phyloP scores from a whole-genome alignment of 1,140 invertebrate species.

The Sinella curviseta region DNA sequence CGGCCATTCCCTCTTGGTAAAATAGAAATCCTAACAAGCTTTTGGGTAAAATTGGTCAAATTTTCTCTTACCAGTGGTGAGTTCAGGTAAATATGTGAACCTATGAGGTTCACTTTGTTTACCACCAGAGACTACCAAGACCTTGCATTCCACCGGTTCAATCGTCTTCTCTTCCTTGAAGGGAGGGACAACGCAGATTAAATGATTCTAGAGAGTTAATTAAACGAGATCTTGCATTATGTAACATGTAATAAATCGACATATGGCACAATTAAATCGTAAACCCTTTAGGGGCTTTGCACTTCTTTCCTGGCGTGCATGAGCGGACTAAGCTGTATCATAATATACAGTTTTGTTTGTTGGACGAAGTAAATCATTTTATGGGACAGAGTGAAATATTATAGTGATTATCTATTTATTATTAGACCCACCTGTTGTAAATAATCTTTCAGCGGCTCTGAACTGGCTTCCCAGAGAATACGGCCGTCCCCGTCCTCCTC shows the following conservation, averaged over 20 bases:
- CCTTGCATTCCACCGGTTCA: slow-evolving; percentile 64
- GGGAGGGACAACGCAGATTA: slow-evolving; percentile 84
- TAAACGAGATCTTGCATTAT: too few relatives aligned
- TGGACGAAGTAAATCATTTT: too few relatives aligned
- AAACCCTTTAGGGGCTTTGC: too few relatives aligned
- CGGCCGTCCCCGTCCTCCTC: slow-evolving; percentile 61
- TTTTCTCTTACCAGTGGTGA: slow-evolving; percentile 44
- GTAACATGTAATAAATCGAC: too few relatives aligned
- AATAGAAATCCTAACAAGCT: slow-evolving; percentile 33
- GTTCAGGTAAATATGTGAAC: slow-evolving; percentile 68
- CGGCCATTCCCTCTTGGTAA: slow-evolving; percentile 22
- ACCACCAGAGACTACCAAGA: slow-evolving; percentile 81
- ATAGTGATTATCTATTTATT: neutral
- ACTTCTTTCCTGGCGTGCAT: too few relatives aligned
- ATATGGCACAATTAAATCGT: too few relatives aligned
- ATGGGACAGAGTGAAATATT: neutral
- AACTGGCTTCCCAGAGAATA: slow-evolving; percentile 72
- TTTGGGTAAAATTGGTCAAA: neutral
- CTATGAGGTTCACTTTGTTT: slow-evolving; percentile 83
- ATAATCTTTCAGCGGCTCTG: slow-evolving; percentile 79
- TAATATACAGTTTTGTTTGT: too few relatives aligned
- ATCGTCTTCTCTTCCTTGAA: slow-evolving; percentile 67
- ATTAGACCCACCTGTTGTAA: slow-evolving; percentile 67
- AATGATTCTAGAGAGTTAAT: slow-evolving; percentile 73
- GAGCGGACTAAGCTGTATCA: too few relatives aligned